These are phyloP conservation scores for Pogoniulus pusillus DNA, from an alignment of 2,797 vertebrate genomes.

Conservation along the genomic window DNA sequence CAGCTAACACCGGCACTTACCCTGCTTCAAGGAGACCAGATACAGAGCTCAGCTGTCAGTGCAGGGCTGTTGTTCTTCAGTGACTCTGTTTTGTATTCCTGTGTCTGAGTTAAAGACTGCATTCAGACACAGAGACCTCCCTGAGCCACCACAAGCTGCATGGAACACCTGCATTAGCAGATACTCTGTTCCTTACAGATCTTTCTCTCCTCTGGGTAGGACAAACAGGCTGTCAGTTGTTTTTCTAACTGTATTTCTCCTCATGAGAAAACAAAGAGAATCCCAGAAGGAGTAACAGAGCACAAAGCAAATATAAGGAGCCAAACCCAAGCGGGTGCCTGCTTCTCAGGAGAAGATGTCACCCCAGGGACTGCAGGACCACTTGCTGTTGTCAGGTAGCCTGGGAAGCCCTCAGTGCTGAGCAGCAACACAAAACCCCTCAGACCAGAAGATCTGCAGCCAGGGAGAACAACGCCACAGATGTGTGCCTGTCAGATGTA, in stretches of 20 bases:
- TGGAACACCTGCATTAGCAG: background rate
- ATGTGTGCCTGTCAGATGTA: background rate
- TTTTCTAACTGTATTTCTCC: constrained; percentile 6
- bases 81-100: background rate
- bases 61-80: background rate
- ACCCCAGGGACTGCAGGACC: background rate
- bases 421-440: background rate
- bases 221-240: background rate
- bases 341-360: background rate
- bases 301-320: background rate
- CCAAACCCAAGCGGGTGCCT: accelerated
- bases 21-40: background rate
- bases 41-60: background rate
- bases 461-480: background rate
- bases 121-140: background rate
- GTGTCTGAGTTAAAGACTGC: background rate
- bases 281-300: background rate
- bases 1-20: background rate
- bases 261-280: background rate
- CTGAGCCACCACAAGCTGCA: background rate
- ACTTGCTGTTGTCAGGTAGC: background rate
- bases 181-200: background rate
- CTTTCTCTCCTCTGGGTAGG: background rate
- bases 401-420: accelerated
- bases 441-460: background rate